Conservation (phyloP, 2,113 vertebrate genomes). For the Athene cunicularia region DNA sequence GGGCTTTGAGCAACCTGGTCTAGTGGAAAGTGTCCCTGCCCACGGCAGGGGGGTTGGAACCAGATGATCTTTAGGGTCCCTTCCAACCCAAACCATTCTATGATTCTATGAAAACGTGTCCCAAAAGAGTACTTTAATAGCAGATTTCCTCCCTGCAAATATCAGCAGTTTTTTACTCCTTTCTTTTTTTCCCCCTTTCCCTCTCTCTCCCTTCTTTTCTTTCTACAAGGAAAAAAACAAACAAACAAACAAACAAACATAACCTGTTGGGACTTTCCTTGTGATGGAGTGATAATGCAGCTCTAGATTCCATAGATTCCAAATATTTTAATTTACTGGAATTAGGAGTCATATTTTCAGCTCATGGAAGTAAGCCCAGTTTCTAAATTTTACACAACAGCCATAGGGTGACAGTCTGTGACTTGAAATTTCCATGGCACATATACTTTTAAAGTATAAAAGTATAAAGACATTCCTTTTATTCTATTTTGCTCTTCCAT, state of each 20-base stretch:
- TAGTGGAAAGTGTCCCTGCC: too few species aligned
- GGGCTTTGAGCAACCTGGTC: too few species aligned
- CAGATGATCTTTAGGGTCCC: too few species aligned
- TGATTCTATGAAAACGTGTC: neutral
- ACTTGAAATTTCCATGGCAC: neutral
- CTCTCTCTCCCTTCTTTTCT: neutral
- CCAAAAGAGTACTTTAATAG: neutral
- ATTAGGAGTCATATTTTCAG: neutral
- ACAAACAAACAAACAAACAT: too few species aligned
- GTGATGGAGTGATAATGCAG: neutral
- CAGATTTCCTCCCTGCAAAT: neutral
- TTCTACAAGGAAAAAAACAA: neutral
- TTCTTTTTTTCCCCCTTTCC: neutral
- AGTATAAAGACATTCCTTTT: neutral
- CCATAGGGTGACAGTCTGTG: neutral
- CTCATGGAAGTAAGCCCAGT: neutral
- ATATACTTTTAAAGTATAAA: neutral
- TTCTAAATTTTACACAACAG: neutral
- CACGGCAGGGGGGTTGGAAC: too few species aligned
- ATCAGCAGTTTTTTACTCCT: neutral
- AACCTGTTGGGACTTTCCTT: neutral
- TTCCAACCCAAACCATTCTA: too few species aligned
- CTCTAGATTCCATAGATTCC: neutral
- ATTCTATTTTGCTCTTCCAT: slow-evolving; percentile 7
- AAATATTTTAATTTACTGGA: neutral